A percentile compares a stretch with the other conserved stretches of the same genome.
phyloP scores from a whole-genome alignment of 2,797 vertebrate genomes.

The Cossypha heuglini region DNA sequence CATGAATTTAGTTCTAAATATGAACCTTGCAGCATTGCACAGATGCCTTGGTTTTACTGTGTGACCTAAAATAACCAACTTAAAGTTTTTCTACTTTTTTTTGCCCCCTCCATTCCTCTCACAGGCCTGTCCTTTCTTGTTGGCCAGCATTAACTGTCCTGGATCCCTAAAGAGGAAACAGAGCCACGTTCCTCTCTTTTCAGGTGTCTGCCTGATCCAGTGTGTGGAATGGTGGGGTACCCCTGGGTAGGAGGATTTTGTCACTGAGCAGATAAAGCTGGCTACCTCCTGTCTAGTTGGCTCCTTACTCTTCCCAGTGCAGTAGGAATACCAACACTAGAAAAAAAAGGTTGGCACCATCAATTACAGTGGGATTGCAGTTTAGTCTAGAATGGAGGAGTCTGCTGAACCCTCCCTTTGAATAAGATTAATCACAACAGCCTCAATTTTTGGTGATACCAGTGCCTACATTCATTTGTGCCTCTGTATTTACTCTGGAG shows the following conservation, averaged over 20 bases:
- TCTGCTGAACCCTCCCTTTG: neutral
- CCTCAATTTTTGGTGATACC: neutral
- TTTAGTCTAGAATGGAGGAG: neutral
- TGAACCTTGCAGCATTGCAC: neutral
- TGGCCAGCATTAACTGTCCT: neutral
- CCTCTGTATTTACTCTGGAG: neutral
- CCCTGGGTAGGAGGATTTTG: neutral
- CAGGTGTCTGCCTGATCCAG: neutral
- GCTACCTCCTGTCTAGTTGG: neutral
- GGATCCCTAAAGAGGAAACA: neutral
- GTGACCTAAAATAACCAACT: conserved; percentile 5
- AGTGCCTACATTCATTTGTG: neutral
- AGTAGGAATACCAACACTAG: neutral
- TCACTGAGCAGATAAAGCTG: neutral
- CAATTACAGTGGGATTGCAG: neutral
- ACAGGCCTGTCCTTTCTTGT: neutral
- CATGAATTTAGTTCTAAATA: neutral
- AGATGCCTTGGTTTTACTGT: neutral
- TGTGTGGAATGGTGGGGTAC: accelerated
- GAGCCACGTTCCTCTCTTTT: neutral
- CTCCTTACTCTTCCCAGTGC: neutral
- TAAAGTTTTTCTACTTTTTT: accelerated
- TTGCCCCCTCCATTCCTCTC: accelerated
- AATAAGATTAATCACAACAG: neutral
- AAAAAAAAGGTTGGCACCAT: neutral